These are phyloP conservation scores for Phrynocephalus versicolor DNA, from an alignment of 2,113 vertebrate genomes.

Conservation along the genomic window DNA sequence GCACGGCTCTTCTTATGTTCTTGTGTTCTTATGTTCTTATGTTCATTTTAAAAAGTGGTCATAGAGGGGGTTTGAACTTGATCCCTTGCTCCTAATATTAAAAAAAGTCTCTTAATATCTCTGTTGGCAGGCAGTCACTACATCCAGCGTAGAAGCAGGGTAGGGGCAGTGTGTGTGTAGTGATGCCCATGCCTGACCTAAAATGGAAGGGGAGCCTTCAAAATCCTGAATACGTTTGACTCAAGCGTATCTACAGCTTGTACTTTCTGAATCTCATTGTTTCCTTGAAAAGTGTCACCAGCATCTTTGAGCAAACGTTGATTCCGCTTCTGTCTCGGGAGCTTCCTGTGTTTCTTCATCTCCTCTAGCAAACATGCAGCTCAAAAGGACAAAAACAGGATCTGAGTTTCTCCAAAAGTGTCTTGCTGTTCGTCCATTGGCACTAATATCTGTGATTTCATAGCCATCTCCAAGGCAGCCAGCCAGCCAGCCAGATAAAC, in stretches of 20 bases:
- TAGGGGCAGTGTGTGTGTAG: too few species aligned
- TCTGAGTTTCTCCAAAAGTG: slow-evolving; percentile 56
- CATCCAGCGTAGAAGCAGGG: not conserved
- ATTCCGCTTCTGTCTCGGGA: slow-evolving; percentile 62
- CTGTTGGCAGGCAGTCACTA: not conserved
- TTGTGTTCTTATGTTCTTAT: too few species aligned
- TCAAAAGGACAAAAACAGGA: slow-evolving; percentile 70
- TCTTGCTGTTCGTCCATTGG: slow-evolving; percentile 55
- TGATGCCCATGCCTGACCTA: not conserved
- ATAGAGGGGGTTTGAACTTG: not conserved
- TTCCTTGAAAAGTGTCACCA: slow-evolving; percentile 41
- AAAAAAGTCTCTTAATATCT: not conserved
- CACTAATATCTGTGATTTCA: not conserved
- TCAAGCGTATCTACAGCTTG: not conserved
- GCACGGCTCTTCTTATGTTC: too few species aligned
- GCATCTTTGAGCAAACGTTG: slow-evolving; percentile 60
- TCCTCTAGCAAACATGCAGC: slow-evolving; percentile 47
- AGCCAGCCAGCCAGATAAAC: not conserved
- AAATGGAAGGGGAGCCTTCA: not conserved
- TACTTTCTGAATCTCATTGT: slow-evolving; percentile 58
- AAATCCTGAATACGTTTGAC: not conserved
- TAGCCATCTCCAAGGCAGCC: not conserved
- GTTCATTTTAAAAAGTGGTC: not conserved
- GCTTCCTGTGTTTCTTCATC: slow-evolving; percentile 68
- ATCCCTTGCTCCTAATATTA: not conserved